Conservation (phyloP, 2,888 invertebrate species). For the Frankliniella fusca region DNA sequence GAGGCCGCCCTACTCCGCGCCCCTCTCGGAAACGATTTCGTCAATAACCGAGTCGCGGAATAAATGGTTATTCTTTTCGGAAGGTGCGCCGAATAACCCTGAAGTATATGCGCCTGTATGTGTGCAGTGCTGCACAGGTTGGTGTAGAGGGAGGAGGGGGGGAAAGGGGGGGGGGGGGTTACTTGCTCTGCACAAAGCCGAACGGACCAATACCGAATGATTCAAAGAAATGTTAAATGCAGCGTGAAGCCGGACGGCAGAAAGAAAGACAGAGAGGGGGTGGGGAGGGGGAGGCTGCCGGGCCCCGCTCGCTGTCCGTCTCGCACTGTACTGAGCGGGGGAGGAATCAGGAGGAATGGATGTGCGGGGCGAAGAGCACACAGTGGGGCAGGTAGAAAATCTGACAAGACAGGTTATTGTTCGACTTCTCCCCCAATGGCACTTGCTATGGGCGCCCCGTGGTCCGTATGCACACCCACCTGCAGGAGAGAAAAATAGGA, state of each 20-base stretch:
- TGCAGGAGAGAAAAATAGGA: no score
- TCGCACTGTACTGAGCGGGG: neutral
- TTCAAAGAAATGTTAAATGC: constrained; percentile 24
- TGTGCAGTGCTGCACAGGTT: neutral
- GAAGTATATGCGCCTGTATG: no score
- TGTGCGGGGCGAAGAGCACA: neutral
- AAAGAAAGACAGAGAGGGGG: neutral
- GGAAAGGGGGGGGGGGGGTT: no score
- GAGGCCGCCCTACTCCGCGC: no score
- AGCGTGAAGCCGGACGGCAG: neutral
- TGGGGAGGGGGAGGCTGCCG: neutral
- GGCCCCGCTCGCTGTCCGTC: no score
- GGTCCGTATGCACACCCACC: no score
- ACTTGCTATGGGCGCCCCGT: neutral
- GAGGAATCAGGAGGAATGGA: neutral
- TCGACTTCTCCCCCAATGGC: neutral
- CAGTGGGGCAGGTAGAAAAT: no score
- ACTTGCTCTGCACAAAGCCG: neutral
- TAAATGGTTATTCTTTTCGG: no score
- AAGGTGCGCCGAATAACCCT: no score
- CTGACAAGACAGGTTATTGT: neutral
- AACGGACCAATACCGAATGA: constrained; percentile 3
- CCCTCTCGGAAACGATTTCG: no score
- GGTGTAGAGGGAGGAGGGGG: neutral
- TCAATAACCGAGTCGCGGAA: no score